A percentile compares a stretch with the other conserved stretches of the same genome.
Conservation (phyloP, 2,113 vertebrate genomes). For the Apeltes quadracus region DNA sequence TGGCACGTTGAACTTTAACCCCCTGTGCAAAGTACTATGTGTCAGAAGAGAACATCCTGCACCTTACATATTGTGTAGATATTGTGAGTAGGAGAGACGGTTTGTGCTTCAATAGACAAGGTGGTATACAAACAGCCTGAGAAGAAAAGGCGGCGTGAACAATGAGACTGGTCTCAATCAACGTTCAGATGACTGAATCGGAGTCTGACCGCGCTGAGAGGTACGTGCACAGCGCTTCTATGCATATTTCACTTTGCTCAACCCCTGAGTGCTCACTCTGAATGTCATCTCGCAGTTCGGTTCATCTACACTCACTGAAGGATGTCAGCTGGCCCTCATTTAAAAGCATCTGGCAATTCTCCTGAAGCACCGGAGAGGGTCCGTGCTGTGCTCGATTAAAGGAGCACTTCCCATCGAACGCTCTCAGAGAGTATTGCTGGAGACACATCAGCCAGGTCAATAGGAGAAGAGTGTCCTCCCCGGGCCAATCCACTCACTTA, state of each 20-base stretch:
- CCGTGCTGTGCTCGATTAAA: conserved; percentile 67
- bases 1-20: not conserved
- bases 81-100: not conserved
- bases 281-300: conserved; percentile 22
- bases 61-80: not conserved
- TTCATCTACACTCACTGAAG: conserved; percentile 46
- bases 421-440: conserved; percentile 70
- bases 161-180: not conserved
- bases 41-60: not conserved
- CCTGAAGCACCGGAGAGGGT: conserved; percentile 59
- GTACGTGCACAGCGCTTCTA: not conserved
- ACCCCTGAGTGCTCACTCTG: conserved; percentile 22
- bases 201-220: too few relatives aligned
- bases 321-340: conserved; percentile 64
- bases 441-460: conserved; percentile 78
- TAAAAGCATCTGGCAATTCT: conserved; percentile 64
- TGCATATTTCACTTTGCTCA: conserved; percentile 1
- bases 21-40: not conserved
- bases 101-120: not conserved
- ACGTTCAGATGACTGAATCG: not conserved
- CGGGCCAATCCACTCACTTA: conserved; percentile 70
- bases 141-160: not conserved
- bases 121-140: not conserved
- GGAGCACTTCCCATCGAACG: conserved; percentile 67
- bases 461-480: conserved; percentile 69